Evolutionary conservation across 2,797 vertebrate genomes (phyloP), one percentile per base, ranked within the genome.

Genomic region (Gymnothorax reevesii): DNA sequence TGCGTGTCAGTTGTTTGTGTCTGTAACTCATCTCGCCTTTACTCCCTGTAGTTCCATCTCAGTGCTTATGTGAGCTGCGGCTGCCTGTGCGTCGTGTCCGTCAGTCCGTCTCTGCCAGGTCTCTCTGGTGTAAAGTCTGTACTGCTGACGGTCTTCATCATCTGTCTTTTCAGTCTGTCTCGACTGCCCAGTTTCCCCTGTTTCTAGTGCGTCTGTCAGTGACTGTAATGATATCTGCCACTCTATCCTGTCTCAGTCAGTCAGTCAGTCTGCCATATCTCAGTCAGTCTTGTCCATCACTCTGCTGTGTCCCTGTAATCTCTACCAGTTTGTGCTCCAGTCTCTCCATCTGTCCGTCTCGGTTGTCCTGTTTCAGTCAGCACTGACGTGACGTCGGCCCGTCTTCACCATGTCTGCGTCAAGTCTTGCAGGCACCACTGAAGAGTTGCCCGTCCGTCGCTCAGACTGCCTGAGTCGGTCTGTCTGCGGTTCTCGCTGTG

Each of bases 21-120:
- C 75, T 60, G 20, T 52, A 52, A 60, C 75, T 25, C 49, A 42
- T 25, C 12, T 4, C n/a, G 3, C 15, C 9, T 79, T 25, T 20
- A 10, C 52, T 20, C 42, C 10, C 33, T 87, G 7, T 80, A 94
- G 90, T 90, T 89, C 89, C 90, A 84, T 88, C 92, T 94, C 86
- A 95, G 94, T 42, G 87, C 90, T 91, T 95, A 93, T 8, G 57
- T 59, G 57, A 9, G 57, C 13, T 59, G 57, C 7, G 1, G 20
- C 62, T n/a, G 62, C n/a, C 62, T 22, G 62, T n/a, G 5, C 88
- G 59, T 60, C 17, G 3, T 12, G 10, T 62, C 60, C 4, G 60
- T 20, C 60, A 20, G 20, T 66, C 62, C n/a, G 60, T 20, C 60
- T 20, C 13, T 13, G 60, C 5, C 59, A 13, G 59, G 59, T 60